Evolutionary conservation across 2,113 vertebrate genomes (phyloP).

Genomic region (Anoura caudifer): DNA sequence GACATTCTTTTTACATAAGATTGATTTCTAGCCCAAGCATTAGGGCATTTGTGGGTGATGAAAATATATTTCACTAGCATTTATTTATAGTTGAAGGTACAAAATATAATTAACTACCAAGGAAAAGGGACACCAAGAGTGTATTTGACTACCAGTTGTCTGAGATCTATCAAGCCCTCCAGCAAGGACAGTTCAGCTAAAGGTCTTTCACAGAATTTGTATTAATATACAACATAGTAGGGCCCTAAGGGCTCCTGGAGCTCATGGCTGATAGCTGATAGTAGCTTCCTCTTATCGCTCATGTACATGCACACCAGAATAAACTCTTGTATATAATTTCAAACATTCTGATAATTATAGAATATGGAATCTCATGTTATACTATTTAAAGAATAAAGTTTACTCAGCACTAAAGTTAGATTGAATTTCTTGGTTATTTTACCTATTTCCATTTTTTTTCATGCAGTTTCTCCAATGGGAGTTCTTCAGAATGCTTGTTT

Average conservation of each 20-base stretch:
- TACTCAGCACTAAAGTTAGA: background rate
- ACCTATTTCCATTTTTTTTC: background rate
- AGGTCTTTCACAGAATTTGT: background rate
- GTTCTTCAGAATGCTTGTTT: background rate
- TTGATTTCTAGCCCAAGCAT: conserved; percentile 18
- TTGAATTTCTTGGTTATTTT: background rate
- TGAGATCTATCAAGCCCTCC: background rate
- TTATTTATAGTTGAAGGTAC: background rate
- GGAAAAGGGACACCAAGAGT: background rate
- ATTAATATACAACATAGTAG: background rate
- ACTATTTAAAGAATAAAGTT: background rate
- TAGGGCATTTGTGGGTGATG: conserved; percentile 45
- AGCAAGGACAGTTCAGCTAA: background rate
- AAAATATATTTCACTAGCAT: background rate
- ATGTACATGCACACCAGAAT: background rate
- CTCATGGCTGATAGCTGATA: background rate
- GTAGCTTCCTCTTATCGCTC: background rate
- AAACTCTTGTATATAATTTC: background rate
- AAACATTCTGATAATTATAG: background rate
- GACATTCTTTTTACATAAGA: conserved; percentile 50
- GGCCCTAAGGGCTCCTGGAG: background rate
- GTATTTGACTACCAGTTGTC: background rate
- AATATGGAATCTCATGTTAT: background rate
- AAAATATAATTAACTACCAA: conserved; percentile 15
- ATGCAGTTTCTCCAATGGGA: background rate